Evolutionary conservation across 92 coral and sea anemone genomes (phyloP).

Genomic region (Desmophyllum pertusum): DNA sequence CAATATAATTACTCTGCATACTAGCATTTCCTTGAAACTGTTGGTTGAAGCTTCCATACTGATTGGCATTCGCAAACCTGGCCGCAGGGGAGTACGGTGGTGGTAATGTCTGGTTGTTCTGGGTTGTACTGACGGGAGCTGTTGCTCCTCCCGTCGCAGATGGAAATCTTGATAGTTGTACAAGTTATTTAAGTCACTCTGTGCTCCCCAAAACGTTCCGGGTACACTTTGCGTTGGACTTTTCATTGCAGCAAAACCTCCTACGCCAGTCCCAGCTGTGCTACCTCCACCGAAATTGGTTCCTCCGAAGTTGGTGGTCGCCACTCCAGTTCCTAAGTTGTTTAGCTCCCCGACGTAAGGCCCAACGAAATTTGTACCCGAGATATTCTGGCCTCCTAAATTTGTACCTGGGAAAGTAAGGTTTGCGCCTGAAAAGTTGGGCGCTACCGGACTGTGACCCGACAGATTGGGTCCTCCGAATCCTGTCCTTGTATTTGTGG

Average conservation of each 20-base stretch:
- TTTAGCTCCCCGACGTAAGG: constrained; percentile 10
- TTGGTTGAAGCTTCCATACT: constrained; percentile 23
- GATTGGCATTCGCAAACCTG: constrained; percentile 18
- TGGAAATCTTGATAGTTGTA: constrained; percentile 25
- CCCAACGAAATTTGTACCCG: constrained; percentile 27
- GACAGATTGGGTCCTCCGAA: constrained; percentile 17
- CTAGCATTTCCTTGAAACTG: constrained; percentile 22
- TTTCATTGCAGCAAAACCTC: constrained; percentile 20
- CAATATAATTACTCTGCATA: constrained; percentile 23
- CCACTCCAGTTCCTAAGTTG: neutral
- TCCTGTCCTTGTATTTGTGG: constrained; percentile 18
- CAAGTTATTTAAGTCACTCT: constrained; percentile 29
- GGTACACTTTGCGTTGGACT: constrained; percentile 12
- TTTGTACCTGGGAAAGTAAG: neutral
- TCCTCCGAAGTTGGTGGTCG: constrained; percentile 21
- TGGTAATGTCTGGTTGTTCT: constrained; percentile 28
- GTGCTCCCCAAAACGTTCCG: constrained; percentile 30
- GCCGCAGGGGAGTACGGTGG: constrained; percentile 32
- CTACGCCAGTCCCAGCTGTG: constrained; percentile 3
- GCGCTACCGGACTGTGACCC: neutral
- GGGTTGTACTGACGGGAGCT: constrained; percentile 12
- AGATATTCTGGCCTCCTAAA: constrained; percentile 3
- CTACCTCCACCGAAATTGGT: constrained; percentile 9
- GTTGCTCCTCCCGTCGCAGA: constrained; percentile 14
- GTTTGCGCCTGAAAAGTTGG: constrained; percentile 9